phyloP scores from a whole-genome alignment of 2,113 vertebrate genomes.

The Albula glossodonta region DNA sequence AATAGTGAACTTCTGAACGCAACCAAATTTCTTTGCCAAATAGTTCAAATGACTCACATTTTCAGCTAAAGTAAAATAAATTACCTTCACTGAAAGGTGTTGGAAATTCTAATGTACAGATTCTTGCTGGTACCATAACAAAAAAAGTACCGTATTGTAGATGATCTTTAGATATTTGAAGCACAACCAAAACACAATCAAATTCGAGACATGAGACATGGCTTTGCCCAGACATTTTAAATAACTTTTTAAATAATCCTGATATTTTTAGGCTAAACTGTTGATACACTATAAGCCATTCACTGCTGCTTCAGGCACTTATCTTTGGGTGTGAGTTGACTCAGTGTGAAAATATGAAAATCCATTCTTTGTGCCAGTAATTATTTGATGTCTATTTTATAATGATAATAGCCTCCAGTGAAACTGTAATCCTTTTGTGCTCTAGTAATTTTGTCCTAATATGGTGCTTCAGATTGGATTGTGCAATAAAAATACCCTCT shows the following conservation, averaged over 20 bases:
- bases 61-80: neutral
- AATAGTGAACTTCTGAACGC: conserved; percentile 6
- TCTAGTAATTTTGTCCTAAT: conserved; percentile 41
- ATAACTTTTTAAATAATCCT: neutral
- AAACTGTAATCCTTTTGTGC: conserved; percentile 49
- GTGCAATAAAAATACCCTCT: conserved; percentile 54
- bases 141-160: too few species aligned
- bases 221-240: neutral
- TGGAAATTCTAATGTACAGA: neutral
- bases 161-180: neutral
- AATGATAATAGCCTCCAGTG: conserved; percentile 60
- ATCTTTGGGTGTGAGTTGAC: conserved; percentile 39
- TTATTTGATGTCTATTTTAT: conserved; percentile 59
- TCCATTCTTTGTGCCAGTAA: conserved; percentile 52
- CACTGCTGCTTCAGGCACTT: conserved; percentile 22
- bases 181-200: neutral
- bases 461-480: conserved; percentile 56
- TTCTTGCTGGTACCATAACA: neutral
- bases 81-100: neutral
- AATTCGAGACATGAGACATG: neutral
- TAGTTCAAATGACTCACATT: conserved; percentile 29
- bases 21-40: neutral
- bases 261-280: neutral
- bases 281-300: neutral
- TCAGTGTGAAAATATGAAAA: conserved; percentile 56